Evolutionary conservation across 2,888 invertebrate species (phyloP), one percentile per base, ranked within the genome.

Genomic region (Ophonus ardosiacus): DNA sequence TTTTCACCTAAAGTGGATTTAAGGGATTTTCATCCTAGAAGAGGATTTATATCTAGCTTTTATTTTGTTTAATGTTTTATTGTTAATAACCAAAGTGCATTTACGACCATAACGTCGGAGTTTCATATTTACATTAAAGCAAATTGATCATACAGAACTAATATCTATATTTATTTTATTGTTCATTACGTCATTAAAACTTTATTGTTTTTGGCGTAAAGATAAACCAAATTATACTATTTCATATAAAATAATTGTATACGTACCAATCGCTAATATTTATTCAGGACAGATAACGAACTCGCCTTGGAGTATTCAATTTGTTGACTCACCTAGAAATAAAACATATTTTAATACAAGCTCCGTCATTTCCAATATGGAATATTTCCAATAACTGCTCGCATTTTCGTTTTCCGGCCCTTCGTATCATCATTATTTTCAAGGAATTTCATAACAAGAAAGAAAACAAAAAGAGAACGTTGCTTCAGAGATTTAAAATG

Each of bases 301-400:
- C 17, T 61, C 61, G 31, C 31, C 79, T 40, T 61, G 24, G 80
- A 38, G 38, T 17, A 61, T 31, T 61, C 71, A 61, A 56, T 80
- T 80, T 61, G 80, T 80, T 80, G 80, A 61, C 80, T 79, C 79
- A 79, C 79, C 79, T 79, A 59, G 15, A 59, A 79, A 56, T 10
- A 61, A 79, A 43, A 74, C 71, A 43, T 43, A 43, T 74, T 74
- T 74, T 71, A 38, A 38, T 15, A 38, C 15, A 38, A 8, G 61
- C 10, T 63, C 63, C 1, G 24, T 24, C 63, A 63, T 63, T 24
- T 63, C 24, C 63, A 63, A 63, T 63, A 24, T 63, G 18, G 18
- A 63, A 63, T 63, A 63, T 63, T 24, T 63, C 63, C 59, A 59
- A 59, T 59, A 59, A 17, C 59, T 59, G 59, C 17, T 18, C 24